Base-by-base conservation (phyloP, 2,113 vertebrate genomes). In the Caranx ignobilis region DNA sequence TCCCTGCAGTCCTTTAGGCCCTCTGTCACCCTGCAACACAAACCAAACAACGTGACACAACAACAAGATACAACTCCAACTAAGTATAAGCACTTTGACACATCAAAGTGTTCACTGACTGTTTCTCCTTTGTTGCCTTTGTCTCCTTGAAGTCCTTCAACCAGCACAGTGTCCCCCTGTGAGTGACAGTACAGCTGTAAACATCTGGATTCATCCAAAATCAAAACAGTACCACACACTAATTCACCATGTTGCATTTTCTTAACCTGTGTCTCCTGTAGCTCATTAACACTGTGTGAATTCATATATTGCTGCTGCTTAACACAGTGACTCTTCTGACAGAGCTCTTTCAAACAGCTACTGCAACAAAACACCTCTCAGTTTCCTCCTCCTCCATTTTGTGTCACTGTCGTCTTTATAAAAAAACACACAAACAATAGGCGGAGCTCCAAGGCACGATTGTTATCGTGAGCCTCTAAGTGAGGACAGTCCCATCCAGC, bases 41-140 rank as follows among this genome's bases (percentile, higher is more conserved):
- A 87, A 63, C 32, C 15, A 60, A 39, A 77, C 15, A 52, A 26
- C 26, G 26, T 18, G 13, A 19, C 54, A 57, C 56, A 21, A 19
- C 19, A 54, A 39, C 39, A 26, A 32, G 0, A 35, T 10, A 11
- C 26, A 47, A 66, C 0, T 39, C 21, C 1, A 31, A 57, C 5
- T 26, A 26, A 26, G 26, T 26, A 66, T 11, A 37, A 73, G 54
- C 3, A 62, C n/a, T 12, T 31, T 15, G 31, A 34, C 32, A 6
- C 52, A 57, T 82, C 18, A 34, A 18, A 60, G 9, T 12, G 11
- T 41, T 70, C 5, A 93, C 97, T 96, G 87, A 99, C 98, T 26
- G 76, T 91, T 89, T 99, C 96, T 57, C 98, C 98, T 89, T 98
- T 98, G 91, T 90, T 96, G 86, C 98, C 98, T 16, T 88, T 96